Conservation (phyloP, 1,140 invertebrate species). For the Saxidomus purpurata region DNA sequence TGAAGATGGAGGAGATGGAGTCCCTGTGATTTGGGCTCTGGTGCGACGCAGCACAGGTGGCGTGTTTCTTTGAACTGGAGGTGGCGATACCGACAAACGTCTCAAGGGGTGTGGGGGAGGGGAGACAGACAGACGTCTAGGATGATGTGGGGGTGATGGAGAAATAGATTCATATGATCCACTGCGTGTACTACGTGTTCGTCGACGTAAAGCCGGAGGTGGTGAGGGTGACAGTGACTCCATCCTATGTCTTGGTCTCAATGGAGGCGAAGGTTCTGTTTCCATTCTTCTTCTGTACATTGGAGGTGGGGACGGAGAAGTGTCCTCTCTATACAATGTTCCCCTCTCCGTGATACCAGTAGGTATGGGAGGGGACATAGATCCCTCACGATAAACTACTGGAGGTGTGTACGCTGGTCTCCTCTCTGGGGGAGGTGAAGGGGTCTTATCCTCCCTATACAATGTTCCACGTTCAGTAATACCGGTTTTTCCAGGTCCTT, state of each 20-base stretch:
- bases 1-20: conserved; percentile 59
- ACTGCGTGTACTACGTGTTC: conserved; percentile 33
- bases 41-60: conserved; percentile 45
- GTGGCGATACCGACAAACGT: conserved; percentile 13
- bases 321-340: conserved; percentile 56
- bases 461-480: conserved; percentile 57
- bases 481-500: conserved; percentile 63
- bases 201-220: conserved; percentile 2
- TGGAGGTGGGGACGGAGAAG: conserved; percentile 44
- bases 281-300: conserved; percentile 12
- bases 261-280: conserved; percentile 16
- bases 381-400: conserved; percentile 48
- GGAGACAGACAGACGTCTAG: conserved; percentile 7
- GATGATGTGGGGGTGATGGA: conserved; percentile 50
- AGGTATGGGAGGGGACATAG: conserved; percentile 52
- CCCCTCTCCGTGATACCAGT: conserved; percentile 58
- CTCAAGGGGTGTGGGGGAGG: conserved; percentile 45
- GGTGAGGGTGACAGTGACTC: conserved; percentile 40
- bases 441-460: conserved; percentile 56
- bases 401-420: conserved; percentile 24
- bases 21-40: conserved; percentile 15
- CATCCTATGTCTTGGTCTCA: conserved; percentile 11
- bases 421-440: conserved; percentile 35
- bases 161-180: conserved; percentile 49
- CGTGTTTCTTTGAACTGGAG: conserved; percentile 55